Percentiles rank a stretch among this genome's conserved stretches.
These are phyloP conservation scores for Xenopus laevis DNA, from an alignment of 2,113 vertebrate genomes.

Conservation along the genomic window DNA sequence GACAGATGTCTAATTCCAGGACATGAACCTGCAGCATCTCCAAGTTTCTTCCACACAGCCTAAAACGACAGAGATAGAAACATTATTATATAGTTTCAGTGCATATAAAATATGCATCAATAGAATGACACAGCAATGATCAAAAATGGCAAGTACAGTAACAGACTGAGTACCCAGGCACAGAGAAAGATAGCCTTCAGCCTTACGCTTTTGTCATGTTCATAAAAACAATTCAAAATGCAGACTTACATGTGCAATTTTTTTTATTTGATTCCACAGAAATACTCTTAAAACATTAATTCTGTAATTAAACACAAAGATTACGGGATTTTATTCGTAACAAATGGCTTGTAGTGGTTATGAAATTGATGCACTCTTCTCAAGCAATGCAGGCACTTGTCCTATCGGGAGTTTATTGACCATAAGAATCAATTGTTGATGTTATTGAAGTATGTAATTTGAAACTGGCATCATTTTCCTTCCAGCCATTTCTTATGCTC, in stretches of 20 bases:
- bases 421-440: not conserved
- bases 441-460: too few species aligned
- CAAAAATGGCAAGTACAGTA: too few species aligned
- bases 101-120: too few species aligned
- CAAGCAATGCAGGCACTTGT: not conserved
- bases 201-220: not conserved
- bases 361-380: not conserved
- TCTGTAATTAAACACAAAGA: too few species aligned
- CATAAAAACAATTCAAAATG: not conserved
- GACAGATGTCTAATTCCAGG: slow-evolving; percentile 80
- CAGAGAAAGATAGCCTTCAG: not conserved
- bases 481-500: too few species aligned
- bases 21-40: slow-evolving; percentile 80
- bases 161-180: too few species aligned
- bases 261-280: not conserved
- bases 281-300: not conserved
- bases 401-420: not conserved
- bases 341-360: not conserved
- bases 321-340: not conserved
- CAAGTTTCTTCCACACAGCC: slow-evolving; percentile 82
- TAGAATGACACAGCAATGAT: too few species aligned
- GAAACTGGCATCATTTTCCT: too few species aligned
- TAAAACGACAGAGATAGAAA: slow-evolving; percentile 50
- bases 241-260: not conserved
- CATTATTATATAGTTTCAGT: not conserved